Evolutionary conservation across 2,113 vertebrate species (phyloP).

Genomic region (Polypterus bichir): DNA sequence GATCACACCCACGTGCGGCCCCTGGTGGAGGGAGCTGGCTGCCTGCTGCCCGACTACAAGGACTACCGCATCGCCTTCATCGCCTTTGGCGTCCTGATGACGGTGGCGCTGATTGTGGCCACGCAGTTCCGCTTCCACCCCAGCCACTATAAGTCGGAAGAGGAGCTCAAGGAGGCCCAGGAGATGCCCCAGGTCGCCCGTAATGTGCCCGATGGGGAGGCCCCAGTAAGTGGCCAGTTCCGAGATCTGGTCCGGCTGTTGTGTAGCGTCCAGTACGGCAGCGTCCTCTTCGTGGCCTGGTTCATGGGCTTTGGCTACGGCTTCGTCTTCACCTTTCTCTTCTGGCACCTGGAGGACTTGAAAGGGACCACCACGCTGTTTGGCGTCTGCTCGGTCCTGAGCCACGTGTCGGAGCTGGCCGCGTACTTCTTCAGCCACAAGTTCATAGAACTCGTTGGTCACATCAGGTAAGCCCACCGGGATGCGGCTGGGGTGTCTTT

Average conservation of each 20-base stretch:
- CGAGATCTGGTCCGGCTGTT: slow-evolving; percentile 73
- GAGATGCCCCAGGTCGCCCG: slow-evolving; percentile 53
- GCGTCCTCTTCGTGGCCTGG: slow-evolving; percentile 90
- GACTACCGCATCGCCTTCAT: slow-evolving; percentile 93
- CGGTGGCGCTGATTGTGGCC: slow-evolving; percentile 68
- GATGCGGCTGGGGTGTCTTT: not conserved
- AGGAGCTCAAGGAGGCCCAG: slow-evolving; percentile 36
- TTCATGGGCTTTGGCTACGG: slow-evolving; percentile 98
- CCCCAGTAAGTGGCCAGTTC: slow-evolving; percentile 35
- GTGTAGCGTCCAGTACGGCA: slow-evolving; percentile 83
- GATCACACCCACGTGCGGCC: slow-evolving; percentile 68
- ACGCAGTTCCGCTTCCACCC: slow-evolving; percentile 86
- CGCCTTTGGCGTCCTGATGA: slow-evolving; percentile 85
- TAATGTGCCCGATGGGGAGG: slow-evolving; percentile 34
- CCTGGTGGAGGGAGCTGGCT: slow-evolving; percentile 54
- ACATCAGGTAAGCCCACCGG: slow-evolving; percentile 69
- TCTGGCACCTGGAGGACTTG: slow-evolving; percentile 91
- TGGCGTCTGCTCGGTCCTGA: slow-evolving; percentile 85
- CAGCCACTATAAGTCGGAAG: slow-evolving; percentile 36
- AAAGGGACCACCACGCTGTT: slow-evolving; percentile 87
- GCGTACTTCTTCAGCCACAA: slow-evolving; percentile 97
- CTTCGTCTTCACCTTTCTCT: slow-evolving; percentile 95
- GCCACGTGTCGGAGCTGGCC: slow-evolving; percentile 80
- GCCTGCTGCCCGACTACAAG: slow-evolving; percentile 61
- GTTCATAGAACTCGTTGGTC: slow-evolving; percentile 90